Conservation (phyloP, 2,888 invertebrate genomes). For the Aricia artaxerxes region DNA sequence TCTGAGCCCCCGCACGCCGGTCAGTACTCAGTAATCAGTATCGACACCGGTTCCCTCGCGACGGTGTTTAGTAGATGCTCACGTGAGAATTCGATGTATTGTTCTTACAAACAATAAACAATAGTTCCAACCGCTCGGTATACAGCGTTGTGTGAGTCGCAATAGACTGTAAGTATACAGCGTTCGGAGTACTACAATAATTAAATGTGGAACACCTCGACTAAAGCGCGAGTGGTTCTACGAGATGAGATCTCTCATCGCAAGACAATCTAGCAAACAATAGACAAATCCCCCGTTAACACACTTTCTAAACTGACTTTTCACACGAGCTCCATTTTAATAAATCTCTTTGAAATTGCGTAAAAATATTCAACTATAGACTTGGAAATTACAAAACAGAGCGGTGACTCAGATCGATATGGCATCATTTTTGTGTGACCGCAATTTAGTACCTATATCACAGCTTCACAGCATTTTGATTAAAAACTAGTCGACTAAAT, state of each 20-base stretch:
- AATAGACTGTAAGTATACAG: background rate
- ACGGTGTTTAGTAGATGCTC: background rate
- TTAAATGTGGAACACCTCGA: background rate
- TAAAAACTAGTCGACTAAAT: constrained; percentile 26
- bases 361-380: background rate
- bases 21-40: constrained; percentile 64
- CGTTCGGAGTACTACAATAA: background rate
- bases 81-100: background rate
- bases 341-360: background rate
- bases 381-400: background rate
- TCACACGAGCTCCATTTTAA: background rate
- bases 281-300: background rate
- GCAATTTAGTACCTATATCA: constrained; percentile 22
- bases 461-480: constrained; percentile 17
- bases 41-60: constrained; percentile 6
- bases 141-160: background rate
- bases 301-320: background rate
- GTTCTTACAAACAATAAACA: constrained; percentile 18
- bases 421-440: constrained; percentile 21
- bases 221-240: background rate
- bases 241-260: background rate
- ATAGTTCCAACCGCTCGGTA: background rate
- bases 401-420: constrained; percentile 19
- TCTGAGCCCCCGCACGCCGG: constrained; percentile 62
- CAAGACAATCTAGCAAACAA: background rate